These are phyloP conservation scores for Potamarius usumacintae DNA, from an alignment of 2,113 vertebrate genomes.

Conservation along the genomic window DNA sequence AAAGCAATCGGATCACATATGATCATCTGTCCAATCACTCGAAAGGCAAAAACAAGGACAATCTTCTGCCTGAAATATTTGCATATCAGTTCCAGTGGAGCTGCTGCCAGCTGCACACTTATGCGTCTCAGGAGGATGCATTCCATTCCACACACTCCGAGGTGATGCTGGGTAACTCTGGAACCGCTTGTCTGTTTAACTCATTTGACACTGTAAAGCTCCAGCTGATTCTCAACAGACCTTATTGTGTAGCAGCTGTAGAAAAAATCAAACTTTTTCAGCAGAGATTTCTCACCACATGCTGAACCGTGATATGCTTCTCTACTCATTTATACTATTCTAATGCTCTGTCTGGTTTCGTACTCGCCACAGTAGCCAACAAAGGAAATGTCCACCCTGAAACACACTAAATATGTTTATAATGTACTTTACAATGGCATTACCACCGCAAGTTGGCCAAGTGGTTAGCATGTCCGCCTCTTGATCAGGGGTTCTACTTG, in stretches of 20 bases:
- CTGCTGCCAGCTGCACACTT: slow-evolving; percentile 32
- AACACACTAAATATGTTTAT: neutral
- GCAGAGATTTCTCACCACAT: neutral
- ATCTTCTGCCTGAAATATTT: slow-evolving; percentile 25
- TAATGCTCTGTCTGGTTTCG: neutral
- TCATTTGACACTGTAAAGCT: slow-evolving; percentile 46
- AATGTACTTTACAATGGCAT: too few species aligned
- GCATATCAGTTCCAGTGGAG: slow-evolving; percentile 23
- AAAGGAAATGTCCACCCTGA: neutral
- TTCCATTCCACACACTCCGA: slow-evolving; percentile 39
- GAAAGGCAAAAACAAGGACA: slow-evolving; percentile 25
- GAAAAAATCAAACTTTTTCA: slow-evolving; percentile 27
- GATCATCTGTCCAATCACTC: slow-evolving; percentile 13
- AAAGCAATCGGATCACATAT: slow-evolving; percentile 7
- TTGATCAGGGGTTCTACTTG: too few species aligned
- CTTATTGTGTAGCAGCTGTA: slow-evolving; percentile 34
- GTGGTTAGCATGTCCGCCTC: too few species aligned
- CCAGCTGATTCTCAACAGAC: slow-evolving; percentile 24
- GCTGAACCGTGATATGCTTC: neutral
- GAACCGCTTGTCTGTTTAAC: slow-evolving; percentile 43
- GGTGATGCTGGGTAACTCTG: slow-evolving; percentile 43
- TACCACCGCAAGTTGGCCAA: too few species aligned
- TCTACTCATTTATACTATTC: neutral
- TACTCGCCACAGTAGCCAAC: neutral
- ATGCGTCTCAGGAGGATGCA: slow-evolving; percentile 41